These are phyloP conservation scores for Cynodonichthys magdalenae DNA, from an alignment of 2,797 vertebrate species.

Conservation along the genomic window DNA sequence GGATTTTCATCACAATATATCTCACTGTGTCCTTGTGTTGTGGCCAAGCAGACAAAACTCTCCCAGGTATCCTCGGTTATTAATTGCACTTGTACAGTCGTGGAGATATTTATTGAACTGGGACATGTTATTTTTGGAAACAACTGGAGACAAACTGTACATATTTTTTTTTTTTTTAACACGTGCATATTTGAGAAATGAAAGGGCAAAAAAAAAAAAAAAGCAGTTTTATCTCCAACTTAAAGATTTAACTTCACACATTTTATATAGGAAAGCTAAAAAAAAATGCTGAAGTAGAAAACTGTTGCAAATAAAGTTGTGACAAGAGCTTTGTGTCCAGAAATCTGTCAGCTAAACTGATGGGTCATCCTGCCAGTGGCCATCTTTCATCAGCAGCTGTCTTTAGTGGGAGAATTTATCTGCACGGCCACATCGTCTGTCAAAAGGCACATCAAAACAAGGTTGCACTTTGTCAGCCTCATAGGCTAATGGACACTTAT, in stretches of 20 bases:
- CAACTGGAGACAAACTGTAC: not conserved
- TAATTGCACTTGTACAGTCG: constrained; percentile 2
- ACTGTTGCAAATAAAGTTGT: constrained; percentile 35
- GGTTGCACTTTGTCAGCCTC: constrained; percentile 49
- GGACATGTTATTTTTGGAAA: not conserved
- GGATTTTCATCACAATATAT: not conserved
- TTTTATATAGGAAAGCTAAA: constrained; percentile 23
- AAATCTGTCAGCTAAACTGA: constrained; percentile 70
- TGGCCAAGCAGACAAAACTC: not conserved
- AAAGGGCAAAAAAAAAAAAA: constrained; percentile 6
- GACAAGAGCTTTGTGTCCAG: constrained; percentile 59
- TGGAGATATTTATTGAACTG: constrained; percentile 1
- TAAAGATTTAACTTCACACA: constrained; percentile 24
- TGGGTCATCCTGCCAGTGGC: constrained; percentile 57
- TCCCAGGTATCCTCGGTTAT: not conserved
- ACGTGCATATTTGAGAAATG: too few relatives aligned
- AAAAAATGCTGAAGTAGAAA: constrained; percentile 27
- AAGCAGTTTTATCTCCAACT: not conserved
- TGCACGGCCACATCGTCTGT: constrained; percentile 51
- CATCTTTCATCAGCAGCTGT: constrained; percentile 67
- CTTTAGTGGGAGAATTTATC: constrained; percentile 65
- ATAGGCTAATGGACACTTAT: constrained; percentile 50
- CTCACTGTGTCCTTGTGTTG: not conserved
- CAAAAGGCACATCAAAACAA: constrained; percentile 62
- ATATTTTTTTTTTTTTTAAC: too few relatives aligned